phyloP scores from a whole-genome alignment of 2,797 vertebrate species.

The Apodemus agrarius region DNA sequence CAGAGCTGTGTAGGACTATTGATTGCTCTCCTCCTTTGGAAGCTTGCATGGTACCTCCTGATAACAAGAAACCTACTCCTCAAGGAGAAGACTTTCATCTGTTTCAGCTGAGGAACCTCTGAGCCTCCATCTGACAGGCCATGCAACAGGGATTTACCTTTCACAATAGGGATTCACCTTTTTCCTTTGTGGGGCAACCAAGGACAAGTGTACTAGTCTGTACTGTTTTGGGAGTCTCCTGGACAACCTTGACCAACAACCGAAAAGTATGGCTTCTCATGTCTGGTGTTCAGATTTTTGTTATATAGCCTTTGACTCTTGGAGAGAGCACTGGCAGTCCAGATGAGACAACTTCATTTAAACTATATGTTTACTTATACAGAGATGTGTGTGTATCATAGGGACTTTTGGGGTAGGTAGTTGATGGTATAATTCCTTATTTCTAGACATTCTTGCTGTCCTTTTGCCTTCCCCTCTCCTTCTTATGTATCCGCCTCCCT shows the following conservation, averaged over 20 bases:
- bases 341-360: neutral
- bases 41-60: neutral
- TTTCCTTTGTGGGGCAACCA: neutral
- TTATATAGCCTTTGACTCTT: neutral
- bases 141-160: neutral
- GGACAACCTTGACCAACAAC: neutral
- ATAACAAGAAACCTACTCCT: neutral
- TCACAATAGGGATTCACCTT: neutral
- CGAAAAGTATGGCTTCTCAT: neutral
- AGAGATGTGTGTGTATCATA: neutral
- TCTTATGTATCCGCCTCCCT: neutral
- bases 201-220: neutral
- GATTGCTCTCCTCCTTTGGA: neutral
- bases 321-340: neutral
- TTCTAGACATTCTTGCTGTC: neutral
- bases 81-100: neutral
- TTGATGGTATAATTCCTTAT: neutral
- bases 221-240: neutral
- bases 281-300: neutral
- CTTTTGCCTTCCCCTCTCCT: neutral
- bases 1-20: too few relatives aligned
- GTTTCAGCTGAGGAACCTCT: neutral
- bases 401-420: neutral
- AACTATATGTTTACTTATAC: neutral
- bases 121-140: neutral